phyloP scores from a whole-genome alignment of 2,888 invertebrate genomes.

The Eupithecia subfuscata region DNA sequence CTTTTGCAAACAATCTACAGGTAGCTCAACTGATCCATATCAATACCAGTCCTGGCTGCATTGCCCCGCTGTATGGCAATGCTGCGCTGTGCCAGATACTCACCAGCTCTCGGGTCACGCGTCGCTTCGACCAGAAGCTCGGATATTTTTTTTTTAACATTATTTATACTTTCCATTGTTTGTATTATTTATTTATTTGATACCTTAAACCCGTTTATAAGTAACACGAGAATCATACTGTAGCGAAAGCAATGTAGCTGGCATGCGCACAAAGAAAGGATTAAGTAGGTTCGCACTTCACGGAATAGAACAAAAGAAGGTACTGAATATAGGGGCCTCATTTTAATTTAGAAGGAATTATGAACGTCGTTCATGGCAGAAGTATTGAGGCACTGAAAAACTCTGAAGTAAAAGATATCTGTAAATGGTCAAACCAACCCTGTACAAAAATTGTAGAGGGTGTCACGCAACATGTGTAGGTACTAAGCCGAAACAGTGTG shows the following conservation, averaged over 20 bases:
- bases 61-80: too few species aligned
- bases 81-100: too few species aligned
- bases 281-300: slow-evolving; percentile 39
- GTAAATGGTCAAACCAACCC: too few species aligned
- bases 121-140: too few species aligned
- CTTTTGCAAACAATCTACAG: too few species aligned
- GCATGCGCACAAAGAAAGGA: slow-evolving; percentile 46
- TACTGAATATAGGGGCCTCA: slow-evolving; percentile 24
- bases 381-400: neutral
- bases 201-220: neutral
- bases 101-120: too few species aligned
- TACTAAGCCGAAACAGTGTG: too few species aligned
- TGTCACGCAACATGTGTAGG: too few species aligned
- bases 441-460: too few species aligned
- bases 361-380: slow-evolving; percentile 23
- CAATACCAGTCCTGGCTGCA: too few species aligned
- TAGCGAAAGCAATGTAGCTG: slow-evolving; percentile 33
- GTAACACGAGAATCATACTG: neutral
- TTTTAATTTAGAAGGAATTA: slow-evolving; percentile 30
- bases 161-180: neutral
- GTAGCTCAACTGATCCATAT: too few species aligned
- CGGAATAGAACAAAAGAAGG: slow-evolving; percentile 38
- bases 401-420: neutral
- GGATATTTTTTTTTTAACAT: too few species aligned
- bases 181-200: neutral